phyloP scores from a whole-genome alignment of 23 tunicate species.

The Phallusia fumigata region DNA sequence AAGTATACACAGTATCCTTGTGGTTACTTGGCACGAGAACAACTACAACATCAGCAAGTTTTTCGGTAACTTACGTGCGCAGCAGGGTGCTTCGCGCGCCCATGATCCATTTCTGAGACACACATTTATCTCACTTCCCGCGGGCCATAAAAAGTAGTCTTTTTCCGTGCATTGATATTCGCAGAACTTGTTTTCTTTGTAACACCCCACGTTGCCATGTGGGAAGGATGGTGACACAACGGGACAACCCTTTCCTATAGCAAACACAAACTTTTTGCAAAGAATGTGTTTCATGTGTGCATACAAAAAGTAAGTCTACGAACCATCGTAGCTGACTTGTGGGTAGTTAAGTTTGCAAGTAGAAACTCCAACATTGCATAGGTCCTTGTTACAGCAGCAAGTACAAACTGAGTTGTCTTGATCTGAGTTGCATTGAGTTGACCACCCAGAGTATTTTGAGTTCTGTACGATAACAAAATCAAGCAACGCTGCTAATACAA shows the following conservation, averaged over 20 bases:
- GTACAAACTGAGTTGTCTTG: background rate
- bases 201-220: background rate
- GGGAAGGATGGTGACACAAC: background rate
- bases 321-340: no score
- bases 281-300: no score
- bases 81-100: background rate
- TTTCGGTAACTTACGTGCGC: background rate
- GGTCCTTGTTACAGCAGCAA: background rate
- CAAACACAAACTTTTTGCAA: background rate
- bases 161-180: background rate
- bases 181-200: background rate
- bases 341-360: no score
- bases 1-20: background rate
- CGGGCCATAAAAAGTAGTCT: background rate
- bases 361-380: background rate
- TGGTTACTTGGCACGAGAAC: no score
- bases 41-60: no score
- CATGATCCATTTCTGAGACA: slow-evolving; percentile 4
- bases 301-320: no score
- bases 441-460: background rate
- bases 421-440: background rate
- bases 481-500: no score
- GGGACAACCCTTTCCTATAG: background rate
- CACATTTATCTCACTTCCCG: background rate
- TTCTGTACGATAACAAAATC: background rate